Percentiles rank a stretch among this genome's conserved stretches.
These are phyloP conservation scores for Trididemnum miniatum DNA, from an alignment of 23 tunicate genomes.

Conservation along the genomic window DNA sequence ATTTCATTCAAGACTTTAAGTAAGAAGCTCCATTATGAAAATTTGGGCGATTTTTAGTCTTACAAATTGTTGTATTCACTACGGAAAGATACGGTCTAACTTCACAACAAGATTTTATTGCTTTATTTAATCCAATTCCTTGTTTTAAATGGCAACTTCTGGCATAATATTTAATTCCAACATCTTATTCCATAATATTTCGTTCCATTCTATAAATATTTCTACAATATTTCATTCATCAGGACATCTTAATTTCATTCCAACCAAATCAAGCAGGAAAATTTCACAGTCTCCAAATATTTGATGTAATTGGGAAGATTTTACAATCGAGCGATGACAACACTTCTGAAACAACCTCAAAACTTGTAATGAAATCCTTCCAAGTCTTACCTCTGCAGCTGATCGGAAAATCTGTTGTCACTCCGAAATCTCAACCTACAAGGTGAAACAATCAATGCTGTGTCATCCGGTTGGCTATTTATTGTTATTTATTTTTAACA, in stretches of 20 bases:
- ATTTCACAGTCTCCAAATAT: constrained; percentile 61
- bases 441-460: too few species aligned
- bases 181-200: too few species aligned
- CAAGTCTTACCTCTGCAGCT: constrained; percentile 77
- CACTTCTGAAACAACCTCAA: constrained; percentile 21
- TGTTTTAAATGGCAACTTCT: too few species aligned
- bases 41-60: too few species aligned
- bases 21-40: too few species aligned
- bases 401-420: constrained; percentile 61
- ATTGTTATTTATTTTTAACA: not conserved
- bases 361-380: constrained; percentile 39
- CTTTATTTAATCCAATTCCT: too few species aligned
- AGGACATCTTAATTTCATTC: constrained; percentile 78
- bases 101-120: too few species aligned
- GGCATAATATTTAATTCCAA: too few species aligned
- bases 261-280: constrained; percentile 92
- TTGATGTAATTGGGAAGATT: constrained; percentile 83
- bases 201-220: not conserved
- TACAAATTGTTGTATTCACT: too few species aligned
- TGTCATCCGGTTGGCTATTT: too few species aligned
- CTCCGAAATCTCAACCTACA: constrained; percentile 36
- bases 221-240: not conserved
- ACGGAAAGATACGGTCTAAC: too few species aligned
- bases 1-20: too few species aligned
- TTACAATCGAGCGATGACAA: constrained; percentile 12